Evolutionary conservation across 2,797 vertebrate species (phyloP).

Genomic region (Odontamblyopus rebecca): DNA sequence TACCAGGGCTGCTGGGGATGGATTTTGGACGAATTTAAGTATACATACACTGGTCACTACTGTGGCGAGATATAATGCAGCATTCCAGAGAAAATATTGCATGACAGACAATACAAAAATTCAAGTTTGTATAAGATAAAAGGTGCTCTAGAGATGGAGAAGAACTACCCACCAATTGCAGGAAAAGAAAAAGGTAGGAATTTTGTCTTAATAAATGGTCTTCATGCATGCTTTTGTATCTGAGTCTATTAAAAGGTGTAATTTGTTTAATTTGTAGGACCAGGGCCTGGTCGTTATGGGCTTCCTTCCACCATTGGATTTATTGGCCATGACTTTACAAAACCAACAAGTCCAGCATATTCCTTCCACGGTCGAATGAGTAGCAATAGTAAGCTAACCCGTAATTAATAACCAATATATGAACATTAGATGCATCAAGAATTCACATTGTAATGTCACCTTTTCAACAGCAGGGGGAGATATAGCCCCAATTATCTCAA

Average conservation of each 20-base stretch:
- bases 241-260: neutral
- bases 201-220: neutral
- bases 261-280: constrained; percentile 63
- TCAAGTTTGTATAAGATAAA: constrained; percentile 15
- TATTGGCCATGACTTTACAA: constrained; percentile 83
- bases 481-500: constrained; percentile 12
- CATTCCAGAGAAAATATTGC: constrained; percentile 15
- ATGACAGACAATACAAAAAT: constrained; percentile 8
- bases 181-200: constrained; percentile 76
- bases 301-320: constrained; percentile 83
- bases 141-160: constrained; percentile 52
- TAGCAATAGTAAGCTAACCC: constrained; percentile 70
- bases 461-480: constrained; percentile 51
- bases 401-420: neutral
- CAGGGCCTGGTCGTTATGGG: constrained; percentile 80
- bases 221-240: neutral
- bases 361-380: constrained; percentile 77
- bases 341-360: constrained; percentile 77
- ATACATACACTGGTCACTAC: constrained; percentile 41
- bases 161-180: constrained; percentile 68
- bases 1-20: constrained; percentile 37
- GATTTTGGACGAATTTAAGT: constrained; percentile 50
- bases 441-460: constrained; percentile 20
- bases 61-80: constrained; percentile 5
- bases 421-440: neutral